Conservation (phyloP, 1,140 invertebrate genomes). For the Apolygus lucorum region DNA sequence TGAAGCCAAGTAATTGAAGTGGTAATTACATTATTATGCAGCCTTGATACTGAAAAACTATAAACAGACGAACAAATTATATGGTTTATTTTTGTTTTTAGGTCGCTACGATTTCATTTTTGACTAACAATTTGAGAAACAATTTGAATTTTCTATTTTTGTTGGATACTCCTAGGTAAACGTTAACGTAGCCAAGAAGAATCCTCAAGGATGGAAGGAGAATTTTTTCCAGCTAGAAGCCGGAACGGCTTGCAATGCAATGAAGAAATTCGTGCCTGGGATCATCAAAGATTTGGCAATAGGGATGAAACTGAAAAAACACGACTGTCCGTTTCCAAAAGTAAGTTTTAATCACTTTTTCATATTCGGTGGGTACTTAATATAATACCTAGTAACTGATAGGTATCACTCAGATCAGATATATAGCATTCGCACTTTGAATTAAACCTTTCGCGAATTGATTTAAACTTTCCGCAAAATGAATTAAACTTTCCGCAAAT, state of each 20-base stretch:
- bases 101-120: background rate
- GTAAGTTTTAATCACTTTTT: too few relatives aligned
- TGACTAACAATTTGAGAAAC: background rate
- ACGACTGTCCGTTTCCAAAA: background rate
- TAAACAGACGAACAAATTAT: background rate
- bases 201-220: background rate
- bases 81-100: background rate
- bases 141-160: background rate
- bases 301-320: background rate
- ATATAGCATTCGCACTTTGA: too few relatives aligned
- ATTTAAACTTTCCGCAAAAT: too few relatives aligned
- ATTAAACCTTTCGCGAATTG: too few relatives aligned
- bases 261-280: background rate
- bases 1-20: background rate
- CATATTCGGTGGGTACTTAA: too few relatives aligned
- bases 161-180: background rate
- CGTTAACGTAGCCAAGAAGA: background rate
- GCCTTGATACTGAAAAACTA: too few relatives aligned
- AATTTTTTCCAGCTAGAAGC: background rate
- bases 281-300: background rate
- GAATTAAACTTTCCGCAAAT: too few relatives aligned
- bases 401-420: too few relatives aligned
- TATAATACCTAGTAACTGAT: too few relatives aligned
- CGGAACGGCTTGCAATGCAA: background rate
- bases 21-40: background rate